Percentiles rank a stretch among this genome's conserved stretches.
phyloP scores from a whole-genome alignment of 2,113 vertebrate species.

The Buteo buteo region DNA sequence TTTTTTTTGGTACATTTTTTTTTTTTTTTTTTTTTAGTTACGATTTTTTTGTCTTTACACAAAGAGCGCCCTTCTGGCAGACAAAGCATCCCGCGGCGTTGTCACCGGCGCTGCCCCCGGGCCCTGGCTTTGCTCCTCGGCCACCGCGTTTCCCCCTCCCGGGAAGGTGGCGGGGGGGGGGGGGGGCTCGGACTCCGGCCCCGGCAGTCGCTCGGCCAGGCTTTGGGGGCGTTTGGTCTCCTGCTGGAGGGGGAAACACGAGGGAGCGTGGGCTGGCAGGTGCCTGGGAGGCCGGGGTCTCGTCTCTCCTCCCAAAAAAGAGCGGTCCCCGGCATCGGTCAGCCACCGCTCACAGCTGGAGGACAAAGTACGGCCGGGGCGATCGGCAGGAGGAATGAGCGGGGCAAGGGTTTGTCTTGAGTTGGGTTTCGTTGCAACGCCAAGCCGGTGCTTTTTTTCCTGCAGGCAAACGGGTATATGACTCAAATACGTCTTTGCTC shows the following conservation, averaged over 20 bases:
- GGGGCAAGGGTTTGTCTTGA: background rate
- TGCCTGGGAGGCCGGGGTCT: background rate
- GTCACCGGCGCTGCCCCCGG: background rate
- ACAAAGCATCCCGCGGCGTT: background rate
- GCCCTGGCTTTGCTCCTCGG: background rate
- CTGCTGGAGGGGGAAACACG: background rate
- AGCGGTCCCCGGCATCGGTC: background rate
- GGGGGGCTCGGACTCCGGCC: background rate
- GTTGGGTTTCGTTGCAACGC: background rate
- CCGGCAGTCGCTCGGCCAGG: background rate
- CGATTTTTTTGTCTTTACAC: background rate
- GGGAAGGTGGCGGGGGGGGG: background rate
- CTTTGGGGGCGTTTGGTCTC: background rate
- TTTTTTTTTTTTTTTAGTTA: too few species aligned
- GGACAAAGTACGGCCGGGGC: background rate
- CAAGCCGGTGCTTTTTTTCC: background rate
- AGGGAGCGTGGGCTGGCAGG: slow-evolving; percentile 11
- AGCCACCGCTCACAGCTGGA: background rate
- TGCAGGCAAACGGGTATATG: background rate
- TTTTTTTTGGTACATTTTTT: background rate
- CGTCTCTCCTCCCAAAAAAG: background rate
- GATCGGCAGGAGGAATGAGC: background rate
- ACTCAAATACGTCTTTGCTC: background rate
- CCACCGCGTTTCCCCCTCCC: background rate
- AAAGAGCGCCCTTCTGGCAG: background rate